Evolutionary conservation across 1,140 invertebrate species (phyloP), one percentile per base, ranked within the genome.

Genomic region (Magallana gigas): DNA sequence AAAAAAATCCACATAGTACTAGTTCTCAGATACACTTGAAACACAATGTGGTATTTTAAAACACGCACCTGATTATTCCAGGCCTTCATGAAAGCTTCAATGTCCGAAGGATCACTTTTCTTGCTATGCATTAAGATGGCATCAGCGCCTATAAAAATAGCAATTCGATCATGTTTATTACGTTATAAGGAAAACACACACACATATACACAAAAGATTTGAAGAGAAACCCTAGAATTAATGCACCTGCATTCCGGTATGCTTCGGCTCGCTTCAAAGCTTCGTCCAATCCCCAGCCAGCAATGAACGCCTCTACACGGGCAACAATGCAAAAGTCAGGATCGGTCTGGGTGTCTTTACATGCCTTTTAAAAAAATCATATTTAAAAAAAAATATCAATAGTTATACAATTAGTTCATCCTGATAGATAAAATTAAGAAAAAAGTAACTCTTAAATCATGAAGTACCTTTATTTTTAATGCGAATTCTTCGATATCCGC

Each of bases 91-190:
- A 95, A 95, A 8, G 92, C 92, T 89, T 95, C 94, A 87, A 95
- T 95, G 80, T 95, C 94, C 9, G 93, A 94, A 0, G 95, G 93
- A 90, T 95, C 94, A 82, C 91, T 93, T 88, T 94, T 94, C 87
- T 95, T 95, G 88, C 95, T 95, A 88, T 95, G 95, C 92, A 95
- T 95, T 60, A 95, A 91, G 85, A 95, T 94, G 23, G 95, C 95
- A 90, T 95, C 95, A 62, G 95, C 95, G 57, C 95, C 94, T 94
- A 48, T 71, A 48, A 88, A 89, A 14, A 83, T 14, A 83, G 11
- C 81, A 57, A 4, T n/a, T 48, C 5, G 5, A 48, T 48, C 36
- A 48, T 5, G 36, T 48, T 48, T 48, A 48, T 5, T 48, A 48
- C 5, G 5, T 48, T 5, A 48, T 64, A 64, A 64, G 5, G 8